Conservation (phyloP, 2,888 invertebrate genomes). For the Pseudanteris insignis region DNA sequence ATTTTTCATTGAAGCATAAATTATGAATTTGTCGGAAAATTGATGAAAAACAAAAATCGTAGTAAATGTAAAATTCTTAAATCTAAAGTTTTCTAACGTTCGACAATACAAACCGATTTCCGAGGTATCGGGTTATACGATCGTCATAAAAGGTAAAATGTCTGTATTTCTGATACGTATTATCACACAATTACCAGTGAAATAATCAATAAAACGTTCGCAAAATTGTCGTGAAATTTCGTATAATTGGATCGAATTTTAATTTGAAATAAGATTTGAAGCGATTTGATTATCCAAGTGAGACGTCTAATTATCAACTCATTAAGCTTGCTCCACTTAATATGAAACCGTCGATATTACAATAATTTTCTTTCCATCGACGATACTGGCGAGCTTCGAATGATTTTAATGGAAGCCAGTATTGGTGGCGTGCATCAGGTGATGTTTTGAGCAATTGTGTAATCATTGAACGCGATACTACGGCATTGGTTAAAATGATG, state of each 20-base stretch:
- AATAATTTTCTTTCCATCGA: too few species aligned
- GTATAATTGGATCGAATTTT: not conserved
- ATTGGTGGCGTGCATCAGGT: conserved; percentile 1
- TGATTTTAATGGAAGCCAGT: too few species aligned
- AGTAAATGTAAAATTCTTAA: too few species aligned
- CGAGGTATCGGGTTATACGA: too few species aligned
- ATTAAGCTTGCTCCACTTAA: conserved; percentile 8
- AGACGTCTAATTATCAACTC: conserved; percentile 4
- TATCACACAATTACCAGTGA: conserved; percentile 1
- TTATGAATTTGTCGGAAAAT: too few species aligned
- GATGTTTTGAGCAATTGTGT: conserved; percentile 5
- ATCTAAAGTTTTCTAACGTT: too few species aligned
- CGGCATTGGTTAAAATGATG: not conserved
- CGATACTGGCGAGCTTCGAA: too few species aligned
- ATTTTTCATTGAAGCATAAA: too few species aligned
- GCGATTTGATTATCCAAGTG: not conserved
- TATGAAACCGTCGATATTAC: conserved; percentile 2
- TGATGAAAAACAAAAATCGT: too few species aligned
- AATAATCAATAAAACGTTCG: not conserved
- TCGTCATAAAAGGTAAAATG: not conserved
- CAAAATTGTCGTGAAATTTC: not conserved
- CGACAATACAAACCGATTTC: too few species aligned
- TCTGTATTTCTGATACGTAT: not conserved
- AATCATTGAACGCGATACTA: conserved; percentile 5
- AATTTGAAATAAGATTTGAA: not conserved